Evolutionary conservation across 2,888 invertebrate genomes (phyloP).

Genomic region (Drosophila atripex): DNA sequence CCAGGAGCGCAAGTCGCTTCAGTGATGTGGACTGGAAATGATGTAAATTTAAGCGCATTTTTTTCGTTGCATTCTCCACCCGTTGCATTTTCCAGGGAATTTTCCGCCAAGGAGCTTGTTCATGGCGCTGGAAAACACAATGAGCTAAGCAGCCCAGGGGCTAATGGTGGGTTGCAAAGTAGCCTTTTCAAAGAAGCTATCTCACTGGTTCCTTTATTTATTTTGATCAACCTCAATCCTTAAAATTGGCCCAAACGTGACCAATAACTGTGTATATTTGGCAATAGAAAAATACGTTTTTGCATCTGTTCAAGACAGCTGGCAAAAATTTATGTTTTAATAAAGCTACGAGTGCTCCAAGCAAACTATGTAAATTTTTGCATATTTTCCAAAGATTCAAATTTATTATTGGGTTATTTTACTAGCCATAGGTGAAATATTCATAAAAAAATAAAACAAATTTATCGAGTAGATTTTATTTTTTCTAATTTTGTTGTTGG

Average conservation of each 20-base stretch:
- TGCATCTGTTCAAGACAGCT: not conserved
- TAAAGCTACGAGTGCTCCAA: constrained; percentile 21
- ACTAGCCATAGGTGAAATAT: not conserved
- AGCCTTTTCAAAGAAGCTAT: constrained; percentile 34
- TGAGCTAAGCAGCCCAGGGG: constrained; percentile 50
- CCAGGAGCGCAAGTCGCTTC: constrained; percentile 24
- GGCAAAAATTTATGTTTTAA: not conserved
- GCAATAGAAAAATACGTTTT: not conserved
- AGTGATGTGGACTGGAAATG: constrained; percentile 69
- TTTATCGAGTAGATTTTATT: not conserved
- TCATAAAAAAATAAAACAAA: not conserved
- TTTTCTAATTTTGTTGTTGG: not conserved
- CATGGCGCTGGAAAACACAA: constrained; percentile 72
- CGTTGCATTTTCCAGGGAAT: constrained; percentile 45
- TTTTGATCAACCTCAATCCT: not conserved
- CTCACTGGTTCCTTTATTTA: constrained; percentile 10
- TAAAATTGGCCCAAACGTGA: not conserved
- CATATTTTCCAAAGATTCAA: constrained; percentile 40
- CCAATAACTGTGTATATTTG: not conserved
- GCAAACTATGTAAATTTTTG: constrained; percentile 57
- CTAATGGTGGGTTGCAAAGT: constrained; percentile 16
- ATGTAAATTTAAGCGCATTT: constrained; percentile 73
- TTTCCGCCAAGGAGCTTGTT: constrained; percentile 48
- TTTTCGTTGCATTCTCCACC: constrained; percentile 39
- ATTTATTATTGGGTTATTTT: constrained; percentile 5